Base-by-base conservation (phyloP, 1,140 invertebrate species). In the Solenopsis fugax region DNA sequence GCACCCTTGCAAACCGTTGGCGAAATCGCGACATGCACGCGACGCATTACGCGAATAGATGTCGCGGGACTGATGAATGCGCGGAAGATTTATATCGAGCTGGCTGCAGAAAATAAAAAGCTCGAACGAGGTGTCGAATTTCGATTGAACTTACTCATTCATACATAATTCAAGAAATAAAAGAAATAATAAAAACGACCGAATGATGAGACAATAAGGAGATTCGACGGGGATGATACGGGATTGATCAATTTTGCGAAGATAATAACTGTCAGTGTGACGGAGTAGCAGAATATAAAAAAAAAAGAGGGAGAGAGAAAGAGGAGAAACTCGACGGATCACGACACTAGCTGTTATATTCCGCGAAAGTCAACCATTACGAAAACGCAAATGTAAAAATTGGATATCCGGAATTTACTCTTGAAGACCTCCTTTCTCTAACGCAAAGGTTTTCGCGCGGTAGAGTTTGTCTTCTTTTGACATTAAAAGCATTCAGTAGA, bases 41-140 rank as follows among this genome's bases (percentile, higher is more conserved):
- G 45, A 67, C 69, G 88, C 54, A 88, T 89, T 86, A 75, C 82
- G 88, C 60, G 76, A 81, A 81, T 41, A 69, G 41, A n/a, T 78
- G 72, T 77, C 87, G 78, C 78, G 88, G 56, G 62, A 45, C 72
- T 76, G 71, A 81, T 77, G 56, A 64, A 56, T 52, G 54, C 72
- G n/a, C 18, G 24, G n/a, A 84, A 89, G 89, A 89, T 90, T 90
- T 89, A 89, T 77, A 50, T 72, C 65, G 65, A 21, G 2, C 56
- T 48, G 71, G 50, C 64, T 12, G 65, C 72, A 24, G 71, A 18
- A 65, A 78, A 89, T 90, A 90, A 89, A 90, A 89, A 85, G n/a
- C 37, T 52, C 29, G 77, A 58, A 41, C 62, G 21, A 60, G 80
- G 34, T 89, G 69, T 87, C 75, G 76, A 90, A 87, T 54, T 75